phyloP scores from a whole-genome alignment of 2,113 vertebrate species.

The Dasyornis broadbenti region DNA sequence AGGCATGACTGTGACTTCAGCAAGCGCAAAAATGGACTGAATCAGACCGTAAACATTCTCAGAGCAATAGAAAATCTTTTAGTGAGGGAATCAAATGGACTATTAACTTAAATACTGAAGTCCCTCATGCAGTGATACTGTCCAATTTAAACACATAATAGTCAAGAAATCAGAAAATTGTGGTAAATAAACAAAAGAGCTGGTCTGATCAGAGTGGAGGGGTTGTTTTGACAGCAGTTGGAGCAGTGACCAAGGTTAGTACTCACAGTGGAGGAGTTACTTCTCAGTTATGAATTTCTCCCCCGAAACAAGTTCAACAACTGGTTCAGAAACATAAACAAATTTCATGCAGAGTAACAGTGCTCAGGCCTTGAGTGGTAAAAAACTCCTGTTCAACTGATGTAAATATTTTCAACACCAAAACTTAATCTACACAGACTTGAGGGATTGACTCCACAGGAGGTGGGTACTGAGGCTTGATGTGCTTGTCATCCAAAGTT shows the following conservation, averaged over 20 bases:
- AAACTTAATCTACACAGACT: background rate
- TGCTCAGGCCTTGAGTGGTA: background rate
- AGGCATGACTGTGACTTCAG: background rate
- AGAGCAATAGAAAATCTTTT: background rate
- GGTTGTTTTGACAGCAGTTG: background rate
- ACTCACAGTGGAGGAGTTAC: background rate
- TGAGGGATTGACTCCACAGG: background rate
- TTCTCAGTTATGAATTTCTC: background rate
- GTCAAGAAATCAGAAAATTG: background rate
- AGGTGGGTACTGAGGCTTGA: background rate
- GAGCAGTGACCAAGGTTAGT: background rate
- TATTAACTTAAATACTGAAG: constrained; percentile 1
- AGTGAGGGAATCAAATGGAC: background rate
- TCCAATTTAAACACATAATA: background rate
- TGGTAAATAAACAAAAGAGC: background rate
- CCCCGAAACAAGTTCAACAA: background rate
- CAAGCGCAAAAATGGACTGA: background rate
- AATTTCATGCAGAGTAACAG: background rate
- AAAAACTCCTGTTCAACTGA: background rate
- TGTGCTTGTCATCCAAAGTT: background rate
- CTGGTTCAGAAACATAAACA: background rate
- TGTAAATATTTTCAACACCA: background rate
- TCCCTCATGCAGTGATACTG: background rate
- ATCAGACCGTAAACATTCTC: background rate
- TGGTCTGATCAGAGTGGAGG: background rate